Percentiles rank a stretch among this genome's conserved stretches.
These are phyloP conservation scores for Coregonus sp. DNA, from an alignment of 2,797 vertebrate genomes.

Conservation along the genomic window DNA sequence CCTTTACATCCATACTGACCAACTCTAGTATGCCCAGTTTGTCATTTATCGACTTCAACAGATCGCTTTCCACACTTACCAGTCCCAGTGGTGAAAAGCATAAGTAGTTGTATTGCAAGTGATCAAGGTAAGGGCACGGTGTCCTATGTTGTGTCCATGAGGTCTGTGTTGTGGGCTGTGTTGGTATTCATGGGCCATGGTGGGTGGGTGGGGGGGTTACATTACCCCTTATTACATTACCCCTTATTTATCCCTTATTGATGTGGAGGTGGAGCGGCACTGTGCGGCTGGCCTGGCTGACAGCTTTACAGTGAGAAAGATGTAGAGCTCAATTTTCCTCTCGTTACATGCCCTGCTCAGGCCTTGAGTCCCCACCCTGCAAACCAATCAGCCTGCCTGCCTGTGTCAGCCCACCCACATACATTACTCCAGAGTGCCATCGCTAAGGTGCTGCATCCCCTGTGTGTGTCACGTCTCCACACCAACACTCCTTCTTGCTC, in stretches of 20 bases:
- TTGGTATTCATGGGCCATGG: slow-evolving; percentile 7
- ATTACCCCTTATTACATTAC: not conserved
- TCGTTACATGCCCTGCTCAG: slow-evolving; percentile 48
- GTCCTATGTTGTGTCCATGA: not conserved
- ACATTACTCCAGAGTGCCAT: not conserved
- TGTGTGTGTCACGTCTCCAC: not conserved
- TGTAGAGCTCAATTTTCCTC: slow-evolving; percentile 49
- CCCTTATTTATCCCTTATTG: not conserved
- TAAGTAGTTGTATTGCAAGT: not conserved
- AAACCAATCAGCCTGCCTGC: not conserved
- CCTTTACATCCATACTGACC: no score
- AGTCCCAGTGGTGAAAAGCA: no score
- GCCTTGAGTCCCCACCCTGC: not conserved
- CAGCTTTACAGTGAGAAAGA: slow-evolving; percentile 54
- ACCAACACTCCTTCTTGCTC: not conserved
- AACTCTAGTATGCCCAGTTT: no score
- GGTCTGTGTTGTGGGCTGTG: not conserved
- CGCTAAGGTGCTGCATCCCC: not conserved
- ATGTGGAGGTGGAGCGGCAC: slow-evolving; percentile 12
- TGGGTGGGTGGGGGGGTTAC: not conserved
- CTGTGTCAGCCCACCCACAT: not conserved
- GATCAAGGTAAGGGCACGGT: not conserved
- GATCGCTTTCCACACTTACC: no score
- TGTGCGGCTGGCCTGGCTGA: slow-evolving; percentile 23
- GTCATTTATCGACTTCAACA: no score